These are phyloP conservation scores for Zaprionus tsacasi DNA, from an alignment of 1,140 invertebrate genomes.

Conservation along the genomic window DNA sequence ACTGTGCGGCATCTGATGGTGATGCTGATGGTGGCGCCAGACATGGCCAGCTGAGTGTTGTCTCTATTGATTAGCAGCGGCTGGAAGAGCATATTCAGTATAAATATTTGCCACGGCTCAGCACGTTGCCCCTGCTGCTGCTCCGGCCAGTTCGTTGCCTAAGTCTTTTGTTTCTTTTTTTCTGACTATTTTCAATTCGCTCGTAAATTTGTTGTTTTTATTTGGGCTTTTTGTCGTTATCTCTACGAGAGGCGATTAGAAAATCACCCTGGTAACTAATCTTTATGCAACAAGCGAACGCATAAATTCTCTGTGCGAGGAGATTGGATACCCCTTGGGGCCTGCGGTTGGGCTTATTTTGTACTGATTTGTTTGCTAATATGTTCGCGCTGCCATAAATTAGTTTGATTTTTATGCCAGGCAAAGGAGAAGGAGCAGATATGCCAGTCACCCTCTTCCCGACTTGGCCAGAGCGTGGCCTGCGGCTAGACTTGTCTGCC, in stretches of 20 bases:
- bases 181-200: background rate
- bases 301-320: constrained; percentile 59
- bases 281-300: constrained; percentile 73
- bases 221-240: constrained; percentile 75
- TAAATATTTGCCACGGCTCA: constrained; percentile 59
- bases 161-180: constrained; percentile 51
- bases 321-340: constrained; percentile 20
- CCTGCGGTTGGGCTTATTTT: constrained; percentile 66
- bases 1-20: constrained; percentile 59
- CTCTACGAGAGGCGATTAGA: constrained; percentile 62
- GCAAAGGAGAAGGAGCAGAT: constrained; percentile 3
- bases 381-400: constrained; percentile 81
- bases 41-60: constrained; percentile 48
- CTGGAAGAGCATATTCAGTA: constrained; percentile 29
- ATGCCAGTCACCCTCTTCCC: background rate
- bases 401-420: constrained; percentile 75
- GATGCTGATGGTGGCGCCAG: constrained; percentile 64
- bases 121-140: background rate
- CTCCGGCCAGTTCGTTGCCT: constrained; percentile 50
- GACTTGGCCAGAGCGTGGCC: constrained; percentile 25
- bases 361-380: constrained; percentile 83
- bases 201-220: constrained; percentile 75
- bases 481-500: constrained; percentile 42
- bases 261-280: constrained; percentile 74
- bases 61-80: constrained; percentile 73